Percentiles rank a stretch among this genome's conserved stretches.
phyloP scores from a whole-genome alignment of 2,797 vertebrate genomes.

The Silurus aristotelis region DNA sequence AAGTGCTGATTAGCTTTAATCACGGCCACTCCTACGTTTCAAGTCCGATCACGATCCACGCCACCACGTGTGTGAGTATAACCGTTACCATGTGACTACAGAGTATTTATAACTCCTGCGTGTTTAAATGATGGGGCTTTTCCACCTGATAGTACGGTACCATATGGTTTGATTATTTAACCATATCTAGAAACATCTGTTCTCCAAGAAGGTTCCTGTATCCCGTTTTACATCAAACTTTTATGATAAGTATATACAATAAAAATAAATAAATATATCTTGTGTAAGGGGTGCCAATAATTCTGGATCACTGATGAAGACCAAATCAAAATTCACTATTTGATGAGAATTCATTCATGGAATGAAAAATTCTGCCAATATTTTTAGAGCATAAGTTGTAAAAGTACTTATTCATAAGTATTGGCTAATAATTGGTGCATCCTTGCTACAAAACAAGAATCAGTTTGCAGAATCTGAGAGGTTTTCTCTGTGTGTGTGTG shows the following conservation, averaged over 20 bases:
- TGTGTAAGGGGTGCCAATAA: background rate
- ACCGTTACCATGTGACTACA: background rate
- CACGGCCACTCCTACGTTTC: conserved; percentile 87
- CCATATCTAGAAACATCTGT: background rate
- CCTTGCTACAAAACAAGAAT: background rate
- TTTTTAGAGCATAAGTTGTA: background rate
- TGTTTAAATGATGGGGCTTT: background rate
- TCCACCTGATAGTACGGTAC: background rate
- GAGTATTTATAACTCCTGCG: background rate
- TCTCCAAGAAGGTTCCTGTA: background rate
- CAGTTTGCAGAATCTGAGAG: background rate
- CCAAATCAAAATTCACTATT: background rate
- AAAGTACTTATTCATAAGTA: background rate
- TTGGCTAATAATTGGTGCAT: background rate
- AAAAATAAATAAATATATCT: background rate
- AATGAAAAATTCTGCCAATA: background rate
- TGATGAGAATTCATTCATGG: background rate
- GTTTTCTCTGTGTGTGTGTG: background rate
- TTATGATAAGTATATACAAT: background rate
- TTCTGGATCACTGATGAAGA: background rate
- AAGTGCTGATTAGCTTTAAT: conserved; percentile 91
- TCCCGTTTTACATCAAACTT: background rate
- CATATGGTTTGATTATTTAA: background rate
- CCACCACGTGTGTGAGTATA: conserved; percentile 89
- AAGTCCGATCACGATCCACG: conserved; percentile 82